Conservation (phyloP, 1,140 invertebrate genomes). For the Drosophila fuyamai region DNA sequence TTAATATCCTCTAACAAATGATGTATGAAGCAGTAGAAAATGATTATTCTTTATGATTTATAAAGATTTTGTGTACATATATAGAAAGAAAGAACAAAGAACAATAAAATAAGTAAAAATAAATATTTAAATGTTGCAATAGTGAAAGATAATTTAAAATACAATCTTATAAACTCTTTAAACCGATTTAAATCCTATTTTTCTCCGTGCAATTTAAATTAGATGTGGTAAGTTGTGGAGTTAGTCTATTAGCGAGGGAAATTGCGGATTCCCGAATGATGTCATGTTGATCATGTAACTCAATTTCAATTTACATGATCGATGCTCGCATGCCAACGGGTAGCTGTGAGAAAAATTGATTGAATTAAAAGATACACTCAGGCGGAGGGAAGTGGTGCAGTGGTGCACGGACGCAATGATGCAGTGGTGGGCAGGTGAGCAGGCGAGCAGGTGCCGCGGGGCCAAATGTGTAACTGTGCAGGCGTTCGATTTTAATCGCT, state of each 20-base stretch:
- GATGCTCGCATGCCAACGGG: constrained; percentile 55
- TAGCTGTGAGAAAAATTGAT: constrained; percentile 78
- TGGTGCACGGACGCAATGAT: not conserved
- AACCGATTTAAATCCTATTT: not conserved
- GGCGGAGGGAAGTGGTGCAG: constrained; percentile 18
- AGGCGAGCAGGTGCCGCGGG: constrained; percentile 34
- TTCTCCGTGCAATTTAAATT: constrained; percentile 11
- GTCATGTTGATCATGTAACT: constrained; percentile 71
- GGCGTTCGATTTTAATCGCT: constrained; percentile 80
- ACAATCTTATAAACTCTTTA: too few relatives aligned
- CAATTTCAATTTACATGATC: constrained; percentile 71
- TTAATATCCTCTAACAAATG: too few relatives aligned
- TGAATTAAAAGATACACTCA: constrained; percentile 73
- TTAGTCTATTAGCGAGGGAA: constrained; percentile 32
- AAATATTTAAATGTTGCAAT: too few relatives aligned
- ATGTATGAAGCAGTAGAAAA: too few relatives aligned
- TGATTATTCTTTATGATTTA: too few relatives aligned
- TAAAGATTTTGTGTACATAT: too few relatives aligned
- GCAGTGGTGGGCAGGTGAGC: constrained; percentile 1
- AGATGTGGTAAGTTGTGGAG: not conserved
- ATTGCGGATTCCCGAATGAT: constrained; percentile 65
- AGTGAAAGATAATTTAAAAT: too few relatives aligned
- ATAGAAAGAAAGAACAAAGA: too few relatives aligned
- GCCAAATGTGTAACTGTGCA: constrained; percentile 74
- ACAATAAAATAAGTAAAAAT: too few relatives aligned